These are phyloP conservation scores for Drosophila lowei DNA, from an alignment of 1,140 invertebrate species.

Conservation along the genomic window DNA sequence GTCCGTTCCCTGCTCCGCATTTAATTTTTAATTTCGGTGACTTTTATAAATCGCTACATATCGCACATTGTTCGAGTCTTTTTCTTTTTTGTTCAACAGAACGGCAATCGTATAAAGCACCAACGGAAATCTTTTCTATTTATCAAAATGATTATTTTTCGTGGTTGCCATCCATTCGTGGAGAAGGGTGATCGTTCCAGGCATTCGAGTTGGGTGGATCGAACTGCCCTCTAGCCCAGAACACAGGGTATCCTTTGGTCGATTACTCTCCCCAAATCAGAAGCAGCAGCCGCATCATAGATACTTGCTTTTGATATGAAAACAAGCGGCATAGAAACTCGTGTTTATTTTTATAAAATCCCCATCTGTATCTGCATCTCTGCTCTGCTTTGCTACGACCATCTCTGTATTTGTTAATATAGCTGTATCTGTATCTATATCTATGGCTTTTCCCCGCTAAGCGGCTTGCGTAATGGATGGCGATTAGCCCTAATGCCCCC, in stretches of 20 bases:
- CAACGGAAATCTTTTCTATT: constrained; percentile 39
- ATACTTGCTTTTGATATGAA: constrained; percentile 35
- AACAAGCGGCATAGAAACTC: constrained; percentile 8
- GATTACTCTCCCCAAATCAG: no score
- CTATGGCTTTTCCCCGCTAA: background rate
- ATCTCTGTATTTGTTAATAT: constrained; percentile 1
- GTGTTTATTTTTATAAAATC: constrained; percentile 48
- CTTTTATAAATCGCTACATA: constrained; percentile 81
- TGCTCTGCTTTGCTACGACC: background rate
- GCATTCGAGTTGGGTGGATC: no score
- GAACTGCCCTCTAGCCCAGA: no score
- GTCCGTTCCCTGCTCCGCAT: constrained; percentile 63
- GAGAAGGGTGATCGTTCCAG: no score
- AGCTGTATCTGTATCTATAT: background rate
- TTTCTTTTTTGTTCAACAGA: no score
- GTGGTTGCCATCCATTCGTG: no score
- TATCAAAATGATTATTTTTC: constrained; percentile 42
- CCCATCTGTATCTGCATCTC: constrained; percentile 20
- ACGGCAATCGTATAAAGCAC: constrained; percentile 12
- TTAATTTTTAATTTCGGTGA: constrained; percentile 68
- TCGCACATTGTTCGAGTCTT: constrained; percentile 66
- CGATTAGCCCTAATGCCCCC: constrained; percentile 66
- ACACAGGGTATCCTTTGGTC: no score
- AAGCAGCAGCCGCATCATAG: background rate
- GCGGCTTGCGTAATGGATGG: constrained; percentile 45